Conservation (phyloP, 2,113 vertebrate genomes). For the Puffinus mauretanicus region DNA sequence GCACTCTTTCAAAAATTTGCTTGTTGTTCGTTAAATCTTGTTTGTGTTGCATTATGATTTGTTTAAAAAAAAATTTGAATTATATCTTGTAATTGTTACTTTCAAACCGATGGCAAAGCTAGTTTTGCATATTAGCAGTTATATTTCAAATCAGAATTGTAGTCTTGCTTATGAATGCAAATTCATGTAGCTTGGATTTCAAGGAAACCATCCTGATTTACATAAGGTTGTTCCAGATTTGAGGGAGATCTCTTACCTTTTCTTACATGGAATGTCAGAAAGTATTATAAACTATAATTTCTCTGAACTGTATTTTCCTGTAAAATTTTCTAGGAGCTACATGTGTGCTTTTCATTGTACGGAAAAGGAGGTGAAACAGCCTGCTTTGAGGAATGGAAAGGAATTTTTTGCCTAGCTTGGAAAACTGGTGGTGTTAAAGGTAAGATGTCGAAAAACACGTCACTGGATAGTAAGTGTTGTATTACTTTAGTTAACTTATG, state of each 20-base stretch:
- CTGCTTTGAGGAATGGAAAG: not conserved
- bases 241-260: not conserved
- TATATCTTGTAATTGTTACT: not conserved
- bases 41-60: not conserved
- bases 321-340: not conserved
- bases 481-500: not conserved
- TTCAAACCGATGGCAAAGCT: not conserved
- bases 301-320: not conserved
- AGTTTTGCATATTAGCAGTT: not conserved
- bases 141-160: not conserved
- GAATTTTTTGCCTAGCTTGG: not conserved
- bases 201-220: not conserved
- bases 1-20: not conserved
- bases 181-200: not conserved
- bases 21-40: not conserved
- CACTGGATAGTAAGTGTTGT: not conserved
- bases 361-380: not conserved
- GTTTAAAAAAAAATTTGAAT: not conserved
- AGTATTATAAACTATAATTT: not conserved
- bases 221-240: not conserved
- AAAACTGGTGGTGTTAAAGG: not conserved
- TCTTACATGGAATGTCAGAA: not conserved
- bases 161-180: not conserved
- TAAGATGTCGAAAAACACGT: not conserved
- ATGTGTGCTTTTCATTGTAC: accelerated